Conservation (phyloP, 2,113 vertebrate species). For the Dasyurus viverrinus region DNA sequence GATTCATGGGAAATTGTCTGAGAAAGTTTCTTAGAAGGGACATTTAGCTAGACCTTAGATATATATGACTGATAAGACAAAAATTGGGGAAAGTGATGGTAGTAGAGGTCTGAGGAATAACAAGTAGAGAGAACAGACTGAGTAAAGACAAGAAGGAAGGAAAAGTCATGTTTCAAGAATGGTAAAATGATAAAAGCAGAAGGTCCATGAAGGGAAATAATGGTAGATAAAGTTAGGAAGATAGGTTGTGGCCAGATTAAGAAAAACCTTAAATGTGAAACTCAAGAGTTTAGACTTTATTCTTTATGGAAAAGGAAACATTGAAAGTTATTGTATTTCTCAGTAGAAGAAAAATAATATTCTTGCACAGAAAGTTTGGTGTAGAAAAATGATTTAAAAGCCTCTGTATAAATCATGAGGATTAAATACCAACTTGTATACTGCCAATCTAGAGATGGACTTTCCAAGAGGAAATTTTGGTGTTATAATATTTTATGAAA, state of each 20-base stretch:
- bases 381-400: neutral
- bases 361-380: neutral
- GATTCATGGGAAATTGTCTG: neutral
- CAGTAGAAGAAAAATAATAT: neutral
- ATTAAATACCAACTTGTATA: neutral
- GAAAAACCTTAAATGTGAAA: neutral
- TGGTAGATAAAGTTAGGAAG: neutral
- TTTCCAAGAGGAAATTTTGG: neutral
- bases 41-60: neutral
- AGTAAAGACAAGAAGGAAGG: neutral
- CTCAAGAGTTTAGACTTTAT: neutral
- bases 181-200: neutral
- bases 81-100: neutral
- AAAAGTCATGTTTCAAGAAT: neutral
- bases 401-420: neutral
- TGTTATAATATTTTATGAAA: neutral
- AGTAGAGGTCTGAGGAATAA: neutral
- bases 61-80: neutral
- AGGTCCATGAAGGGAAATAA: neutral
- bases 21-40: neutral
- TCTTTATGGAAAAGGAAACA: neutral
- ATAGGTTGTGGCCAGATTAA: neutral
- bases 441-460: neutral
- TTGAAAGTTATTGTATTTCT: neutral
- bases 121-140: neutral